These are phyloP conservation scores for Lampropteryx suffumata DNA, from an alignment of 2,888 invertebrate species.

Conservation along the genomic window DNA sequence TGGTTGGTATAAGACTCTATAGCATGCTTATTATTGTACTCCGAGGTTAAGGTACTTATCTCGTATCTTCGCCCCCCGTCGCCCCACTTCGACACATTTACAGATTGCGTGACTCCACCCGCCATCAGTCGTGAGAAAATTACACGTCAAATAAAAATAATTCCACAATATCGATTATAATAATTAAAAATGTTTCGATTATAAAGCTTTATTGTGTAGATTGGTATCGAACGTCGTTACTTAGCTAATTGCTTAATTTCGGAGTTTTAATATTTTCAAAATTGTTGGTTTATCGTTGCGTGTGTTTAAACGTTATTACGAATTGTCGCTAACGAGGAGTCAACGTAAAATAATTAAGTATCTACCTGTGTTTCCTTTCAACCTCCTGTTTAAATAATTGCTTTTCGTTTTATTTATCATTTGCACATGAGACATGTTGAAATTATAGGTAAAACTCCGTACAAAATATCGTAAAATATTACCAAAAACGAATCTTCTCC, in stretches of 20 bases:
- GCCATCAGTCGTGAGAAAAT: conserved; percentile 48
- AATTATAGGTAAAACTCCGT: no score
- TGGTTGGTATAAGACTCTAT: background rate
- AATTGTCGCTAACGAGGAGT: conserved; percentile 20
- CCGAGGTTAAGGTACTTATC: background rate
- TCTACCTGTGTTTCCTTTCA: conserved; percentile 8
- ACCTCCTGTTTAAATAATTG: conserved; percentile 5
- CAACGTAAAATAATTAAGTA: conserved; percentile 16
- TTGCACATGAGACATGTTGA: no score
- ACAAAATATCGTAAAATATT: no score
- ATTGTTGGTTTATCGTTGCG: conserved; percentile 25
- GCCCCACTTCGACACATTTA: conserved; percentile 40
- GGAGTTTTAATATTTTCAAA: conserved; percentile 17
- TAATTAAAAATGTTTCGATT: conserved; percentile 35
- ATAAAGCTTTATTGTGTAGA: conserved; percentile 32
- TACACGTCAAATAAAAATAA: conserved; percentile 44
- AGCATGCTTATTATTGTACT: conserved; percentile 13
- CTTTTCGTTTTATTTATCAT: conserved; percentile 1
- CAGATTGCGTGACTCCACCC: conserved; percentile 54
- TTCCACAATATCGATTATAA: conserved; percentile 41
- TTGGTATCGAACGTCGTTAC: conserved; percentile 27
- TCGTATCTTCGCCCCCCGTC: conserved; percentile 17
- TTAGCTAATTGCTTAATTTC: conserved; percentile 34
- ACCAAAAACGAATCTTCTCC: no score
- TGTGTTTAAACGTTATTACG: conserved; percentile 14